Percentiles rank a stretch among this genome's conserved stretches.
phyloP scores from a whole-genome alignment of 2,888 invertebrate genomes.

The Diaphora mendica region DNA sequence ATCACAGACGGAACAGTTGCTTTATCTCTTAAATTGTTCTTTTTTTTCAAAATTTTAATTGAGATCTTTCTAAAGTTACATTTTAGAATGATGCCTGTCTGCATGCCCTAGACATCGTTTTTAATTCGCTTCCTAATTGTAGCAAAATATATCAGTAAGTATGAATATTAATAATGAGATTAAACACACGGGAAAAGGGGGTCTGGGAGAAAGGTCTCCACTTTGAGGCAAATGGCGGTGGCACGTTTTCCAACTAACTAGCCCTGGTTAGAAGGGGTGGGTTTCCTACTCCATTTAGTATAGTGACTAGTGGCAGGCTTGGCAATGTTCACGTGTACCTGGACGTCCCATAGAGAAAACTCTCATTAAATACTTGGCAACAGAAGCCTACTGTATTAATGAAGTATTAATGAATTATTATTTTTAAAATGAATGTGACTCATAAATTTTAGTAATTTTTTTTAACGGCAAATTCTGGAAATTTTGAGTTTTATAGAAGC shows the following conservation, averaged over 20 bases:
- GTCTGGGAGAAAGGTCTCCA: too few species aligned
- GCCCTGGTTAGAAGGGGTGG: too few species aligned
- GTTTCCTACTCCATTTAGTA: too few species aligned
- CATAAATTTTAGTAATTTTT: too few species aligned
- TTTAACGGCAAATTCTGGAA: not conserved
- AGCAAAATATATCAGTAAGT: too few species aligned
- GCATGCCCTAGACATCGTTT: not conserved
- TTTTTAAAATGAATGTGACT: not conserved
- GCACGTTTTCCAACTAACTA: too few species aligned
- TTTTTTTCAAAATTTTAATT: not conserved
- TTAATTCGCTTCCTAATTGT: not conserved
- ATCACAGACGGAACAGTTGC: slow-evolving; percentile 30
- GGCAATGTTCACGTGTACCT: too few species aligned
- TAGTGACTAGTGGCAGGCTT: too few species aligned
- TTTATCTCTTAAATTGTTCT: slow-evolving; percentile 12
- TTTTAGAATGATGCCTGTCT: not conserved
- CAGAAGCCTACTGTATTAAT: not conserved
- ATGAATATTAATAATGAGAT: too few species aligned
- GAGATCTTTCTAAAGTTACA: not conserved
- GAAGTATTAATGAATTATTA: not conserved
- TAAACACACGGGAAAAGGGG: too few species aligned
- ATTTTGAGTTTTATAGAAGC: too few species aligned
- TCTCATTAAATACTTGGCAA: not conserved
- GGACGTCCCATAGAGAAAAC: not conserved
- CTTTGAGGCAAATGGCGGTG: too few species aligned